Conservation (phyloP, 2,797 vertebrate species). For the Steatocranus sp. region DNA sequence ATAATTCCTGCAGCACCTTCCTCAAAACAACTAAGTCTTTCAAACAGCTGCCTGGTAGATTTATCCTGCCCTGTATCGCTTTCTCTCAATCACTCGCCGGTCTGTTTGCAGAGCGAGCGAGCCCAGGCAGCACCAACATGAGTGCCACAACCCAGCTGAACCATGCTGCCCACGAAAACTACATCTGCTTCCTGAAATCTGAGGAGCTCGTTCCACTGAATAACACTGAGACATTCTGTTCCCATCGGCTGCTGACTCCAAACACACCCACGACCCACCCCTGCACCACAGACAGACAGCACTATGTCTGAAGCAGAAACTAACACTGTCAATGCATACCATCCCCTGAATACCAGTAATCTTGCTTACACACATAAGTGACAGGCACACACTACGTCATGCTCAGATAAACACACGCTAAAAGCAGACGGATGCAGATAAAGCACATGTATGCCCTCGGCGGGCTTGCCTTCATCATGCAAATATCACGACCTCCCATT, state of each 20-base stretch:
- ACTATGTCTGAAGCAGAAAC: not conserved
- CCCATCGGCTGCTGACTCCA: conserved; percentile 64
- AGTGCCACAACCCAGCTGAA: not conserved
- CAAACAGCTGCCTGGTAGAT: not conserved
- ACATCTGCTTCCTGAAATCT: conserved; percentile 68
- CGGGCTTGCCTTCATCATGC: not conserved
- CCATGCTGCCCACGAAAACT: conserved; percentile 36
- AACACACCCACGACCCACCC: conserved; percentile 18
- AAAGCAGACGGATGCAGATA: conserved; percentile 47
- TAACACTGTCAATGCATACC: not conserved
- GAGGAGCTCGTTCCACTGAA: conserved; percentile 49
- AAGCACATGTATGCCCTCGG: not conserved
- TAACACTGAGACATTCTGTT: conserved; percentile 72
- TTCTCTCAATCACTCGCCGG: not conserved
- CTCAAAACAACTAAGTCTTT: not conserved
- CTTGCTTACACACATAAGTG: not conserved
- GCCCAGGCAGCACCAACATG: not conserved
- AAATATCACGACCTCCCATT: conserved; percentile 15
- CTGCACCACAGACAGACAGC: conserved; percentile 41
- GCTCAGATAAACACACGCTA: conserved; percentile 10
- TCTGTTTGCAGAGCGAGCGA: not conserved
- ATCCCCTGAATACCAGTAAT: conserved; percentile 4
- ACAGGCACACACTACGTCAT: not conserved
- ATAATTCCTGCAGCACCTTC: not conserved
- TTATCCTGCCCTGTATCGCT: not conserved